Evolutionary conservation across 2,797 vertebrate species (phyloP), one percentile per base, ranked within the genome.

Genomic region (Chrosomus eos): DNA sequence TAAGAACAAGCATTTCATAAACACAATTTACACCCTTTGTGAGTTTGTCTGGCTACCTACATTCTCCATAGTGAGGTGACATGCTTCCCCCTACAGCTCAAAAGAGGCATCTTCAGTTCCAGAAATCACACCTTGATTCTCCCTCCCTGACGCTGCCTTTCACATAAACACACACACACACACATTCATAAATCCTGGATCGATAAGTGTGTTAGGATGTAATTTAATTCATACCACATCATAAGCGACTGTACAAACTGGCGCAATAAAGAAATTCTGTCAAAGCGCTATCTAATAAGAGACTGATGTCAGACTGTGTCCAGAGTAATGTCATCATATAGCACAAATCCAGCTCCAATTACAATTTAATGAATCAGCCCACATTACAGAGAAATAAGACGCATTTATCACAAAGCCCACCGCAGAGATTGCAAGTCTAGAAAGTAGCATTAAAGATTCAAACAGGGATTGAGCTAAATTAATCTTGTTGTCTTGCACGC

Each of bases 1-100:
- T 73, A 48, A 60, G 8, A 18, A 19, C 36, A 28, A 4, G 21
- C 28, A 81, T 72, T 72, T 72, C 26, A 75, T 53, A 66, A 82
- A 66, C 58, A 82, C 33, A 33, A 26, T 33, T 73, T 23, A 19
- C 31, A 82, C 38, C 55, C 21, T 7, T 38, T 19, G 6, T 51
- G 71, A 40, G 40, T 3, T 55, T 76, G 43, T 77, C 51, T 21
- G 31, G 40, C 82, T 81, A 14, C 38, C 40, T 78, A 86, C 75
- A 68, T 45, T 82, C 80, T 10, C 21, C 38, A 82, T 21, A 90
- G 89, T 87, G 55, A 86, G 91, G 95, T 93, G 89, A 92, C 87
- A 89, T 94, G 93, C 93, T 94, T 93, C 94, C 94, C 92, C 92
- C 94, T 94, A 92, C 89, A 95, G 94, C 91, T 88, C 85, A 85